Conservation (phyloP, 1,140 invertebrate species). For the Cyphomyrmex costatus region DNA sequence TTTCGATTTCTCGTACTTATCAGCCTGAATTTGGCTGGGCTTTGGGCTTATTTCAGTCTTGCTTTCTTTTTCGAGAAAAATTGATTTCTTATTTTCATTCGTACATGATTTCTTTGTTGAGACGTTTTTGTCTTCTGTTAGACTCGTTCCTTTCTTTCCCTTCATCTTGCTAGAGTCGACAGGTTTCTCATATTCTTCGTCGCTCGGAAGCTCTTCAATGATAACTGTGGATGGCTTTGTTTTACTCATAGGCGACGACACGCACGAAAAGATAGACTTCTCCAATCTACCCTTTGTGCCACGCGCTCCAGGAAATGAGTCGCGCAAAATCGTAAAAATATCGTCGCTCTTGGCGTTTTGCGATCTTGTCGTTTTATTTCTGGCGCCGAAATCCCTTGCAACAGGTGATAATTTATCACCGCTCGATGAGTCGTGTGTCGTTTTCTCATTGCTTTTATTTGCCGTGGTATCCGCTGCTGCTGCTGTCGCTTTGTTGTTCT, state of each 20-base stretch:
- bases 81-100: slow-evolving; percentile 22
- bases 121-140: background rate
- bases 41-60: background rate
- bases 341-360: slow-evolving; percentile 25
- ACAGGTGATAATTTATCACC: slow-evolving; percentile 62
- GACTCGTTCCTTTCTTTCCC: background rate
- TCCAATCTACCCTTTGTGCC: background rate
- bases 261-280: slow-evolving; percentile 72
- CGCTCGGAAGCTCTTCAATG: slow-evolving; percentile 74
- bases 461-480: slow-evolving; percentile 4
- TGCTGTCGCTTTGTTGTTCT: slow-evolving; percentile 43
- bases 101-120: too few species aligned
- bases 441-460: slow-evolving; percentile 47
- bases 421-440: slow-evolving; percentile 32
- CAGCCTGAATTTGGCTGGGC: background rate
- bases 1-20: background rate
- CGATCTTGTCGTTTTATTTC: slow-evolving; percentile 29
- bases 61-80: background rate
- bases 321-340: slow-evolving; percentile 28
- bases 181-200: slow-evolving; percentile 17
- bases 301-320: slow-evolving; percentile 14
- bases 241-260: background rate
- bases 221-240: slow-evolving; percentile 65
- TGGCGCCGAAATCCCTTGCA: slow-evolving; percentile 33
- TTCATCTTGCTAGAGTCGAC: background rate